phyloP scores from a whole-genome alignment of 2,888 invertebrate species.

The Caenorhabditis doughertyi region DNA sequence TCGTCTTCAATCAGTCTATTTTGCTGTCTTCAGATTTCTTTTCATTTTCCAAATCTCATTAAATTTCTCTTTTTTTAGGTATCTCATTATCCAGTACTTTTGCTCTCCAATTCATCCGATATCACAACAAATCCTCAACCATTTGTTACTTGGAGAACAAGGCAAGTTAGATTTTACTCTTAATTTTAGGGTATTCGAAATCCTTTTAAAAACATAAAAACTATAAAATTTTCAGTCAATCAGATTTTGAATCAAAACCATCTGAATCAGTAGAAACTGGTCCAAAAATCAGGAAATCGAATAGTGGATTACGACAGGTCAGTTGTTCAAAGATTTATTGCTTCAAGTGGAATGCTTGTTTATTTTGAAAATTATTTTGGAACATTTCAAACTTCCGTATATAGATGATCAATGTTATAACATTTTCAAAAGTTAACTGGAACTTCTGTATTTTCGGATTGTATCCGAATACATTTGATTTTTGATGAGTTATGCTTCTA shows the following conservation, averaged over 20 bases:
- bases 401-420: neutral
- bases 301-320: slow-evolving; percentile 51
- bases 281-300: slow-evolving; percentile 43
- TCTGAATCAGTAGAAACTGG: slow-evolving; percentile 4
- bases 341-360: neutral
- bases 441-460: too few species aligned
- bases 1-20: slow-evolving; percentile 13
- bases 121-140: slow-evolving; percentile 45
- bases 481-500: too few species aligned
- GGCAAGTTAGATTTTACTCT: slow-evolving; percentile 11
- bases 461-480: too few species aligned
- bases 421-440: too few species aligned
- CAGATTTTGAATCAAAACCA: slow-evolving; percentile 18
- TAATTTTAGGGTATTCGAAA: neutral
- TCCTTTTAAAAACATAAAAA: neutral
- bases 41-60: slow-evolving; percentile 1
- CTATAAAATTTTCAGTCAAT: slow-evolving; percentile 35
- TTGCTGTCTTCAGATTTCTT: slow-evolving; percentile 1
- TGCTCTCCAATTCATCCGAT: slow-evolving; percentile 47
- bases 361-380: neutral
- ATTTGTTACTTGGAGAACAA: slow-evolving; percentile 59
- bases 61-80: slow-evolving; percentile 37
- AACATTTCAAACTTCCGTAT: neutral
- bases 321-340: slow-evolving; percentile 10
- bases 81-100: slow-evolving; percentile 60